Conservation (phyloP, 2,888 invertebrate genomes). For the Nemurella pictetii region DNA sequence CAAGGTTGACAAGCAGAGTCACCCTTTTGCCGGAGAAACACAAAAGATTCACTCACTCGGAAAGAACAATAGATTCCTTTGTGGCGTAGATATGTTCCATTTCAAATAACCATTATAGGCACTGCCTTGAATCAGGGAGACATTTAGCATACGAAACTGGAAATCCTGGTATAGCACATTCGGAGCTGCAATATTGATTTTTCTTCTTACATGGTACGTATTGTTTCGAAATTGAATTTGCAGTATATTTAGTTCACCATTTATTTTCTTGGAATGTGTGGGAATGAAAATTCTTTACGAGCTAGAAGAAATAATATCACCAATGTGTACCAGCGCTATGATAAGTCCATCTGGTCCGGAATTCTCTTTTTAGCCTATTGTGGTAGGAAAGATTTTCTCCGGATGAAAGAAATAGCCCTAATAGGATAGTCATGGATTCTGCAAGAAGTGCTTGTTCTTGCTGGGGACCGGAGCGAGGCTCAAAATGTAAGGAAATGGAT, state of each 20-base stretch:
- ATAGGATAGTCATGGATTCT: neutral
- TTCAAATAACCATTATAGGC: constrained; percentile 12
- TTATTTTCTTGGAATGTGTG: neutral
- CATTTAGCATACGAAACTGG: neutral
- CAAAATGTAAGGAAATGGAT: constrained; percentile 5
- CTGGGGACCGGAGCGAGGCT: neutral
- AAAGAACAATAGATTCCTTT: constrained; percentile 38
- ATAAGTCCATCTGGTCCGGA: neutral
- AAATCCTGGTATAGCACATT: neutral
- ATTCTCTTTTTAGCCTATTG: neutral
- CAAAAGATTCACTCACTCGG: constrained; percentile 35
- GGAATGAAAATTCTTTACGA: neutral
- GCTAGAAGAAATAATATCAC: neutral
- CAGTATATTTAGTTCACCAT: neutral
- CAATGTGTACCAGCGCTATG: neutral
- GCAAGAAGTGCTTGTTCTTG: neutral
- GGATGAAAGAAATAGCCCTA: neutral
- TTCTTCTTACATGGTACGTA: neutral
- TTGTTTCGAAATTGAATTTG: neutral
- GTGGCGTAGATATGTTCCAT: constrained; percentile 34
- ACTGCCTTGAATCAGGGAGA: neutral
- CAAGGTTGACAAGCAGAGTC: neutral
- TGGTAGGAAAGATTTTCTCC: neutral
- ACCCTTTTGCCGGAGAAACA: neutral
- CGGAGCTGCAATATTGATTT: neutral